phyloP scores from a whole-genome alignment of 1,140 invertebrate species.

The Phocides pigmalion region DNA sequence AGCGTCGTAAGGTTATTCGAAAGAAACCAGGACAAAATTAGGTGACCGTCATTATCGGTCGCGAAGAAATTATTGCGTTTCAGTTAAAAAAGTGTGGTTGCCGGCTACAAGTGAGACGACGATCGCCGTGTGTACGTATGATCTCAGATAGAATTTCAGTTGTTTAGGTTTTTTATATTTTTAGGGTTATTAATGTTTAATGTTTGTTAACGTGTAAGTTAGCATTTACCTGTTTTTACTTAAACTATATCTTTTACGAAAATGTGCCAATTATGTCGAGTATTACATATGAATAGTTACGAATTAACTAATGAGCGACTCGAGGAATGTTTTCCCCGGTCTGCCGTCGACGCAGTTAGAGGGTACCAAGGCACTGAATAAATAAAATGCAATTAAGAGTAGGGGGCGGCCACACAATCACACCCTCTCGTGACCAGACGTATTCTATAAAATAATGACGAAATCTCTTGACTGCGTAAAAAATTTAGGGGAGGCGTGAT shows the following conservation, averaged over 20 bases:
- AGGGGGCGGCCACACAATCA: constrained; percentile 49
- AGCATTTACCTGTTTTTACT: no score
- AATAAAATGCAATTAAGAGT: constrained; percentile 76
- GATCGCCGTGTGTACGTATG: no score
- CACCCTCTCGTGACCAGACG: constrained; percentile 41
- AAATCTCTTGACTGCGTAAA: constrained; percentile 44
- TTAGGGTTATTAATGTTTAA: no score
- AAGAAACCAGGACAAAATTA: no score
- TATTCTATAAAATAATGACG: constrained; percentile 54
- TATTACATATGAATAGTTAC: constrained; percentile 18
- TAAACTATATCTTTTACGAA: not conserved
- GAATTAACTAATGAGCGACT: constrained; percentile 61
- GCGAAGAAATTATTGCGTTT: no score
- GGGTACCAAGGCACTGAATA: constrained; percentile 66
- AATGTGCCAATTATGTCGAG: constrained; percentile 8
- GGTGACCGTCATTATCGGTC: no score
- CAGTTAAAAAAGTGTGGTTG: no score
- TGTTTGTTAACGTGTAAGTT: no score
- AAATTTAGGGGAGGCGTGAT: constrained; percentile 46
- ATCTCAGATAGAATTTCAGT: no score
- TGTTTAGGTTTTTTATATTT: no score
- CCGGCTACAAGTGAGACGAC: no score
- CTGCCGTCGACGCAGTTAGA: constrained; percentile 44
- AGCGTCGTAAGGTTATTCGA: not conserved
- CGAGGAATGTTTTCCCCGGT: constrained; percentile 45